These are phyloP conservation scores for Saccopteryx leptura DNA, from an alignment of 2,113 vertebrate species.

Conservation along the genomic window DNA sequence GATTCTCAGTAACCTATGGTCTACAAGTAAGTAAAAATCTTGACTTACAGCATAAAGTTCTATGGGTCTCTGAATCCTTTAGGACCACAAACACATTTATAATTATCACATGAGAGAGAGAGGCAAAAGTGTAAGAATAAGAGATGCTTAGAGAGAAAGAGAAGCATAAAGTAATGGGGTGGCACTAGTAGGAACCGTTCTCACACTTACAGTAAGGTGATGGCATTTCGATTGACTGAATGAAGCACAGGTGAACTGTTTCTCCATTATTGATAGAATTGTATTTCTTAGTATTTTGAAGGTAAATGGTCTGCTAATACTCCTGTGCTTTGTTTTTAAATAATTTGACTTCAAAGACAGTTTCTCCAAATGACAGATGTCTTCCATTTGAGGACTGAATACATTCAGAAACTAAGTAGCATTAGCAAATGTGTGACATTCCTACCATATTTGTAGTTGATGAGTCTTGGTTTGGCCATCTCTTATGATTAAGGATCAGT, in stretches of 20 bases:
- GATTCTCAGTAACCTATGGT: not conserved
- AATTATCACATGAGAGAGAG: not conserved
- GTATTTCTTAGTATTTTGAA: constrained; percentile 43
- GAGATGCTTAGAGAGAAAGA: not conserved
- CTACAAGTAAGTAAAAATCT: not conserved
- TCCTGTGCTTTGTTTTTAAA: constrained; percentile 27
- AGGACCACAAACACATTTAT: not conserved
- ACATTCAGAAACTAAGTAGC: not conserved
- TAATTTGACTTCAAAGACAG: not conserved
- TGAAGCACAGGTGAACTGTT: not conserved
- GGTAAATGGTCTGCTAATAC: not conserved
- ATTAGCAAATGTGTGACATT: not conserved
- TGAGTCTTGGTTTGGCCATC: not conserved
- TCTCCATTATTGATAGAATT: not conserved
- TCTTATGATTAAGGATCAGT: not conserved
- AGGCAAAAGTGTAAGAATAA: not conserved
- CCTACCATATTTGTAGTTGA: not conserved
- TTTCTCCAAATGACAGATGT: not conserved
- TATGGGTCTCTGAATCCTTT: not conserved
- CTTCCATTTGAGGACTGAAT: not conserved
- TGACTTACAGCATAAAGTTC: not conserved
- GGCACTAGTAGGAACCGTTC: not conserved
- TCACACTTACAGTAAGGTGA: not conserved
- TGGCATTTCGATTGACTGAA: constrained; percentile 4
- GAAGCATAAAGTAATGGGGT: not conserved